Conservation (phyloP, 2,797 vertebrate genomes). For the Sparus aurata region DNA sequence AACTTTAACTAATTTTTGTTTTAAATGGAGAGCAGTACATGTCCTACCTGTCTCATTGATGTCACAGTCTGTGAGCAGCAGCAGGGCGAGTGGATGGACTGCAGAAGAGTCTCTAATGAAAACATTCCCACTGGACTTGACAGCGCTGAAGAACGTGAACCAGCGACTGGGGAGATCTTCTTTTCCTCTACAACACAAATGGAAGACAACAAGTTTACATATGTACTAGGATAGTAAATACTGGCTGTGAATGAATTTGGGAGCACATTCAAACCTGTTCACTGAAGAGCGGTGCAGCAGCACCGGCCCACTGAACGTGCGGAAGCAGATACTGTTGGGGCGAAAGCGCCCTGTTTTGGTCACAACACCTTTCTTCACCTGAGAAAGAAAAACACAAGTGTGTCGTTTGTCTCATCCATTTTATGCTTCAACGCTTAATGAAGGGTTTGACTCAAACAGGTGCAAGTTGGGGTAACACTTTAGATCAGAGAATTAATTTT, state of each 20-base stretch:
- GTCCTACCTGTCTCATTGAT: slow-evolving; percentile 88
- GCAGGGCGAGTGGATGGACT: slow-evolving; percentile 92
- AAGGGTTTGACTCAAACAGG: no score
- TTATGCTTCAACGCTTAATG: not conserved
- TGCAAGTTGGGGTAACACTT: no score
- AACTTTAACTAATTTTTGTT: no score
- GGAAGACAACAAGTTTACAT: not conserved
- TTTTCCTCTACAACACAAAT: slow-evolving; percentile 70
- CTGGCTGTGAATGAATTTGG: not conserved
- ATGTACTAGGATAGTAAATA: not conserved
- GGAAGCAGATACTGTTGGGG: slow-evolving; percentile 86
- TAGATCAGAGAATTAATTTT: no score
- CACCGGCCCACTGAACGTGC: slow-evolving; percentile 89
- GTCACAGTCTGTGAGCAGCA: slow-evolving; percentile 93
- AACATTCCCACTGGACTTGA: slow-evolving; percentile 91
- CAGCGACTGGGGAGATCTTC: slow-evolving; percentile 90
- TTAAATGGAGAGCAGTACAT: not conserved
- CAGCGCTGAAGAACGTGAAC: slow-evolving; percentile 95
- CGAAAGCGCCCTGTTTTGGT: slow-evolving; percentile 93
- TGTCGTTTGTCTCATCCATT: not conserved
- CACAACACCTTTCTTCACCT: slow-evolving; percentile 94
- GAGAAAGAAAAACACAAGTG: not conserved
- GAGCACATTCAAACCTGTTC: slow-evolving; percentile 88
- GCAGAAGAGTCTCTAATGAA: slow-evolving; percentile 95
- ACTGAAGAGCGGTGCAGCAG: slow-evolving; percentile 94